Conservation (phyloP, 2,797 vertebrate species). For the Pelodytes ibericus region DNA sequence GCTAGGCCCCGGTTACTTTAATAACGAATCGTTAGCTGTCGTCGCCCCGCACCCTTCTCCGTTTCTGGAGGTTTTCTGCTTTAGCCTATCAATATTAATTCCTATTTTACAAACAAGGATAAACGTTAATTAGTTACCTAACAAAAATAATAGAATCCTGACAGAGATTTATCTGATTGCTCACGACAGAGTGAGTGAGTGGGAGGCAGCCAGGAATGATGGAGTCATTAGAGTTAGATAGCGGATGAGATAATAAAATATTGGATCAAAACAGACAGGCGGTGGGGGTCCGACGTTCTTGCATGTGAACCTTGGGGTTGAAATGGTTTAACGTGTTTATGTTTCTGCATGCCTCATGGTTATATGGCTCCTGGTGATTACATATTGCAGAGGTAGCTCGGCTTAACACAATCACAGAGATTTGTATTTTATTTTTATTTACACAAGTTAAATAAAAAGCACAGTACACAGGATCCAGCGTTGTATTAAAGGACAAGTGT, state of each 20-base stretch:
- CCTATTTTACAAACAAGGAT: conserved; percentile 52
- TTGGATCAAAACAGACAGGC: conserved; percentile 1
- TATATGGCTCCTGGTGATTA: too few relatives aligned
- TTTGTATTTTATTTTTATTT: too few relatives aligned
- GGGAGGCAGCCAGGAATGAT: conserved; percentile 6
- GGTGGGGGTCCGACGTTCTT: background rate
- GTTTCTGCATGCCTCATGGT: too few relatives aligned
- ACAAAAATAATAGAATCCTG: conserved; percentile 50
- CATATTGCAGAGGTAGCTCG: too few relatives aligned
- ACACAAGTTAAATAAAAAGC: too few relatives aligned
- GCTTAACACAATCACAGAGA: too few relatives aligned
- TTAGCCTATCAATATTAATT: conserved; percentile 50
- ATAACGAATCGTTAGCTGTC: too few relatives aligned
- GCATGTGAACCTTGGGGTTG: background rate
- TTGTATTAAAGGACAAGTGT: too few relatives aligned
- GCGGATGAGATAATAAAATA: background rate
- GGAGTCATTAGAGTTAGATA: background rate
- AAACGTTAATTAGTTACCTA: conserved; percentile 55
- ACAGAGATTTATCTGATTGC: conserved; percentile 49
- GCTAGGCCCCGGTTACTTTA: too few relatives aligned
- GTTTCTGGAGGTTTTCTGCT: conserved; percentile 13
- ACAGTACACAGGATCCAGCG: too few relatives aligned
- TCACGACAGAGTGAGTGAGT: conserved; percentile 28
- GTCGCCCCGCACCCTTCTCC: background rate
- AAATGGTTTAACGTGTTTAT: background rate